phyloP scores from a whole-genome alignment of 2,888 invertebrate species.

The Drepana falcataria region DNA sequence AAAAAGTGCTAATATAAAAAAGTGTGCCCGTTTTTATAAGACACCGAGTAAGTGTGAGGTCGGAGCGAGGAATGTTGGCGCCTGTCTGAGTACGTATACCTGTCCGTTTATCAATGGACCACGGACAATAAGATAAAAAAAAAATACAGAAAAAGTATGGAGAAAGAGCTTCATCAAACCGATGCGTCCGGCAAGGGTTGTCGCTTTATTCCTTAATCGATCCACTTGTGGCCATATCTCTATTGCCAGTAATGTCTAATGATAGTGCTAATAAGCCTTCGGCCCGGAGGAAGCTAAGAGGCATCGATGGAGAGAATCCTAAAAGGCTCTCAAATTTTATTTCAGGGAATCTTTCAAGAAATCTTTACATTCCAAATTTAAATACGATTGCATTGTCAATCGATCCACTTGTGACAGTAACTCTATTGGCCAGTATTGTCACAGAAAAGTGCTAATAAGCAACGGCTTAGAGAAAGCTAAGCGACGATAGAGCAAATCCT shows the following conservation, averaged over 20 bases:
- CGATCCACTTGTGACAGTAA: too few relatives aligned
- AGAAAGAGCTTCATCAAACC: slow-evolving; percentile 76
- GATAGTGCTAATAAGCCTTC: too few relatives aligned
- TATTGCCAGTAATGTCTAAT: background rate
- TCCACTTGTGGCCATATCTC: background rate
- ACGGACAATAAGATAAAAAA: slow-evolving; percentile 68
- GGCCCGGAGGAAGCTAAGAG: too few relatives aligned
- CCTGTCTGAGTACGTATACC: slow-evolving; percentile 79
- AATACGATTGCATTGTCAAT: too few relatives aligned
- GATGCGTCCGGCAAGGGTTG: slow-evolving; percentile 70
- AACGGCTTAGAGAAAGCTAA: too few relatives aligned
- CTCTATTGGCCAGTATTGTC: too few relatives aligned
- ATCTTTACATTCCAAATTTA: too few relatives aligned
- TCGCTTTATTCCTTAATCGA: slow-evolving; percentile 36
- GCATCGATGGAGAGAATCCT: too few relatives aligned
- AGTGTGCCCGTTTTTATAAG: slow-evolving; percentile 74
- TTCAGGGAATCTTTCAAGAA: too few relatives aligned
- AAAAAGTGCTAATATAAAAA: slow-evolving; percentile 76
- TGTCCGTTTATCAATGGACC: slow-evolving; percentile 78
- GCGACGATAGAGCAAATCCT: too few relatives aligned
- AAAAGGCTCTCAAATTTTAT: too few relatives aligned
- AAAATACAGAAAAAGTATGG: slow-evolving; percentile 56
- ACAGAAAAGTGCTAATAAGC: too few relatives aligned
- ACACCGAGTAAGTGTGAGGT: slow-evolving; percentile 76
- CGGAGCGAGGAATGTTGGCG: slow-evolving; percentile 78